Evolutionary conservation across 2,113 vertebrate species (phyloP).

Genomic region (Microtus montanus): DNA sequence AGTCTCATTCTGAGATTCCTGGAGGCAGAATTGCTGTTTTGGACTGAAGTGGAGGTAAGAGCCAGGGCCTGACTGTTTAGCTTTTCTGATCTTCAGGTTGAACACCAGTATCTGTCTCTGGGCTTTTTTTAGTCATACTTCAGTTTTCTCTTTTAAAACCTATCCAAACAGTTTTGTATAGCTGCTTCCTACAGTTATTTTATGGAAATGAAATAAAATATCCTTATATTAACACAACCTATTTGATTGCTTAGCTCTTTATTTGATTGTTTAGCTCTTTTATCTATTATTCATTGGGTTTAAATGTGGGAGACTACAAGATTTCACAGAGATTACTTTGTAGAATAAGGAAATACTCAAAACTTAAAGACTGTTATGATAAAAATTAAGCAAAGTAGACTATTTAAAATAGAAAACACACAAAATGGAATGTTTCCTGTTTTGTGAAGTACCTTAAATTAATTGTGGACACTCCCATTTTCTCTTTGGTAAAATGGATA

Average conservation of each 20-base stretch:
- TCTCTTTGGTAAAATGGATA: constrained; percentile 5
- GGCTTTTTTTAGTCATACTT: too few relatives aligned
- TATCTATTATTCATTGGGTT: not conserved
- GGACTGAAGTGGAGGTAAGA: too few relatives aligned
- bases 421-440: not conserved
- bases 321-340: not conserved
- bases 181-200: not conserved
- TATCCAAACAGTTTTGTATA: not conserved
- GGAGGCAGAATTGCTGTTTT: too few relatives aligned
- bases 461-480: not conserved
- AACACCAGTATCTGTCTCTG: too few relatives aligned
- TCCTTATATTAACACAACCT: not conserved
- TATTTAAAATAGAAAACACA: not conserved
- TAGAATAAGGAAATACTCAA: not conserved
- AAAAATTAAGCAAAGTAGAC: not conserved
- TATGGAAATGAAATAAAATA: not conserved
- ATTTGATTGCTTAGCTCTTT: not conserved
- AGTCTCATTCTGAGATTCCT: too few relatives aligned
- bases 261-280: not conserved
- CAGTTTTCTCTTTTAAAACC: not conserved
- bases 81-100: too few relatives aligned
- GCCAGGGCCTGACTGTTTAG: too few relatives aligned
- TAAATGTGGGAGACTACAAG: not conserved
- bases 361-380: not conserved
- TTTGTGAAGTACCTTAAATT: constrained; percentile 47